Base-by-base conservation (phyloP, 2,113 vertebrate genomes). In the Datnioides undecimradiatus region DNA sequence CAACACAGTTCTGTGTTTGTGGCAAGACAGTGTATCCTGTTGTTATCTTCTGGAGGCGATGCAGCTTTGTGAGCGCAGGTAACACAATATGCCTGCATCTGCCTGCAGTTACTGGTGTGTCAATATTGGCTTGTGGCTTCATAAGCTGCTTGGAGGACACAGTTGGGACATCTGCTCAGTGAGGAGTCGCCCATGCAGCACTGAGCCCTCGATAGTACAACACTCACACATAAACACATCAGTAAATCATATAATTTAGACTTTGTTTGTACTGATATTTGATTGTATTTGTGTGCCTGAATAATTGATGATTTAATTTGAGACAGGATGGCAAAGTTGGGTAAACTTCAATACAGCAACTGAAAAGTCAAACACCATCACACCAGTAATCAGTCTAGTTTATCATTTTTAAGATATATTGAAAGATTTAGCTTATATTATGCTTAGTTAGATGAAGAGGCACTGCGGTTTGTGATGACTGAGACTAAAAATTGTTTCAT, bases 121-220 rank as follows among this genome's bases (percentile, higher is more conserved):
- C 88, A 92, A 86, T 91, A 92, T 92, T 91, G 73, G 79, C 85
- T 81, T 73, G 73, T 80, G 87, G 83, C 73, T 72, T 76, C 57
- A 38, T 46, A 73, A 46, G 73, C 68, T 36, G 79, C 79, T 82
- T 43, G 51, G 60, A 85, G 73, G 85, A 73, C 57, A 27, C 45
- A 3, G 68, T 43, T 75, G 52, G 64, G 85, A 90, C 82, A 84
- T 81, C 82, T 87, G 82, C 82, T 85, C 29, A 41, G 51, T 31
- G 65, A 63, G 59, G 65, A 66, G 55, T 41, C 33, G 21, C 27
- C 13, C 21, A 31, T 76, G 40, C 77, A 63, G 43, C 21, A 33
- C 55, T 54, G 31, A 79, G 74, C 48, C 33, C 23, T 17, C 11
- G 3, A 71, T 60, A 41, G 63, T 12, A 65, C 0, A 71, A 36